phyloP scores from a whole-genome alignment of 2,113 vertebrate genomes.

The Pica pica region DNA sequence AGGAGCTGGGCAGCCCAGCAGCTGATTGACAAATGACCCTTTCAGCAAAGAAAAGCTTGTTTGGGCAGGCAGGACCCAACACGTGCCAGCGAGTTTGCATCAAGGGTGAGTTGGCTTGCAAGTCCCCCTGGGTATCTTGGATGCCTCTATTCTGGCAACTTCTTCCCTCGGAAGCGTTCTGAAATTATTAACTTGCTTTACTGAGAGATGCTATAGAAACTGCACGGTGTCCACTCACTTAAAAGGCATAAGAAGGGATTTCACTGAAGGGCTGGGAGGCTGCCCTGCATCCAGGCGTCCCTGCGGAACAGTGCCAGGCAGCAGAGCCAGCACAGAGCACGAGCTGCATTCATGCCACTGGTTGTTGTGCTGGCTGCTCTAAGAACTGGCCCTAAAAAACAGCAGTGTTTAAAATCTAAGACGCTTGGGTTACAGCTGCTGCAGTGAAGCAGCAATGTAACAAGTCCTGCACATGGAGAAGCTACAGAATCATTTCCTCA shows the following conservation, averaged over 20 bases:
- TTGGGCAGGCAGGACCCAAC: background rate
- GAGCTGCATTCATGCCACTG: rapidly evolving
- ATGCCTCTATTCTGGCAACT: background rate
- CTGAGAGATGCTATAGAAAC: background rate
- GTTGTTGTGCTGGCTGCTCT: background rate
- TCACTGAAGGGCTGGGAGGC: background rate
- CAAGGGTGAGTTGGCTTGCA: background rate
- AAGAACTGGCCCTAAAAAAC: background rate
- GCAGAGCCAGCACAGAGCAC: rapidly evolving
- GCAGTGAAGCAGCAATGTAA: background rate
- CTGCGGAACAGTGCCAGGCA: background rate
- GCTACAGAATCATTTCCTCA: background rate
- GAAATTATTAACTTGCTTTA: background rate
- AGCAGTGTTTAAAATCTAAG: background rate
- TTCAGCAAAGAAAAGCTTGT: background rate
- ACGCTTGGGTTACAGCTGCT: background rate
- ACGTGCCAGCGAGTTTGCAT: rapidly evolving
- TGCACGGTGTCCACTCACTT: background rate
- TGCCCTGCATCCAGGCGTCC: background rate
- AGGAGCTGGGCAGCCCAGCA: background rate
- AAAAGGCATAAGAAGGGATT: background rate
- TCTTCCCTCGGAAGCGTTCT: background rate
- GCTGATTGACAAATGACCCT: too few species aligned
- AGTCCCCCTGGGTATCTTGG: too few species aligned
- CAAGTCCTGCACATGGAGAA: background rate